phyloP scores from a whole-genome alignment of 2,888 invertebrate species.

The Cephus rjabovi region DNA sequence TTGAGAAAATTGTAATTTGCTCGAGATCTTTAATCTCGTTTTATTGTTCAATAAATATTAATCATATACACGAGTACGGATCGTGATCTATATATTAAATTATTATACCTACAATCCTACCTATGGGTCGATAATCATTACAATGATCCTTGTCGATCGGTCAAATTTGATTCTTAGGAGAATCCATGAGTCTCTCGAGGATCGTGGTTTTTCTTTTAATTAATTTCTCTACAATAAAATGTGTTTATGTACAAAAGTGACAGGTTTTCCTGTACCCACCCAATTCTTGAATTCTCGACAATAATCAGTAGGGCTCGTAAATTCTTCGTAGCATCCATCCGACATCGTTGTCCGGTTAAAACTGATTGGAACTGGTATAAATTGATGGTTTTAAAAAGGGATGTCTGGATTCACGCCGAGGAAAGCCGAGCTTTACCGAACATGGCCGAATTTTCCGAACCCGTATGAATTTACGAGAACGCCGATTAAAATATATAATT shows the following conservation, averaged over 20 bases:
- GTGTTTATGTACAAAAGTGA: slow-evolving; percentile 42
- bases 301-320: not conserved
- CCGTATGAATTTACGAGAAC: not conserved
- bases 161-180: not conserved
- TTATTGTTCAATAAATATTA: slow-evolving; percentile 6
- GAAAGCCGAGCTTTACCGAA: not conserved
- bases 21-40: not conserved
- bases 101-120: not conserved
- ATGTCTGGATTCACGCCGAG: not conserved
- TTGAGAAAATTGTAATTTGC: not conserved
- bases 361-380: not conserved
- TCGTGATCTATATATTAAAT: not conserved
- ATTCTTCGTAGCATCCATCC: not conserved
- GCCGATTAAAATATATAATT: not conserved
- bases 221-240: not conserved
- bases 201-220: not conserved
- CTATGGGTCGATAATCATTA: not conserved
- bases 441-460: not conserved
- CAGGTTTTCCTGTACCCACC: slow-evolving; percentile 28
- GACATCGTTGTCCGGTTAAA: not conserved
- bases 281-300: not conserved
- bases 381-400: not conserved
- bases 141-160: not conserved
- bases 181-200: not conserved
- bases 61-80: not conserved